Evolutionary conservation across 2,113 vertebrate genomes (phyloP).

Genomic region (Sclerurus mexicanus): DNA sequence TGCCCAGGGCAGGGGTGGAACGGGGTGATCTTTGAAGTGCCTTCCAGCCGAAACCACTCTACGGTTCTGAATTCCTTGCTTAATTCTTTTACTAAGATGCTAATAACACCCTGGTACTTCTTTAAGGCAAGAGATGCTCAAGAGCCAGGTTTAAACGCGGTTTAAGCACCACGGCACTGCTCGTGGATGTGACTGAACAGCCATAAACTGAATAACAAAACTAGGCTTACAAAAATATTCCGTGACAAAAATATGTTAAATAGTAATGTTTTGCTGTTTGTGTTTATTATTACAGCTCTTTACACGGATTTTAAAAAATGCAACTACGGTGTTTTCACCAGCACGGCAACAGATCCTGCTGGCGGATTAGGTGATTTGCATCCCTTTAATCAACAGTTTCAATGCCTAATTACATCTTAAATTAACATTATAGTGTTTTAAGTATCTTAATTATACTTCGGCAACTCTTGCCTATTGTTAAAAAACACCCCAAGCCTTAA

Average conservation of each 20-base stretch:
- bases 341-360: not conserved
- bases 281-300: not conserved
- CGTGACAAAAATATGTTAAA: not conserved
- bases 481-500: not conserved
- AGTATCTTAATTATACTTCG: not conserved
- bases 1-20: not conserved
- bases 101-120: not conserved
- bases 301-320: not conserved
- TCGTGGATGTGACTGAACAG: too few relatives aligned
- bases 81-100: not conserved
- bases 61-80: not conserved
- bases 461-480: not conserved
- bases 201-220: not conserved
- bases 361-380: not conserved
- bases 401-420: not conserved
- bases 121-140: too few relatives aligned
- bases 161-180: not conserved
- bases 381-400: not conserved
- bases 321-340: not conserved
- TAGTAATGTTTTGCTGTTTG: not conserved
- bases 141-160: fast-evolving
- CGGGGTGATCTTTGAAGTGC: not conserved
- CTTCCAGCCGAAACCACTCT: not conserved
- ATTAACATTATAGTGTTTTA: not conserved
- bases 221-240: not conserved